Base-by-base conservation (phyloP, 2,113 vertebrate species). In the Recurvirostra avosetta region DNA sequence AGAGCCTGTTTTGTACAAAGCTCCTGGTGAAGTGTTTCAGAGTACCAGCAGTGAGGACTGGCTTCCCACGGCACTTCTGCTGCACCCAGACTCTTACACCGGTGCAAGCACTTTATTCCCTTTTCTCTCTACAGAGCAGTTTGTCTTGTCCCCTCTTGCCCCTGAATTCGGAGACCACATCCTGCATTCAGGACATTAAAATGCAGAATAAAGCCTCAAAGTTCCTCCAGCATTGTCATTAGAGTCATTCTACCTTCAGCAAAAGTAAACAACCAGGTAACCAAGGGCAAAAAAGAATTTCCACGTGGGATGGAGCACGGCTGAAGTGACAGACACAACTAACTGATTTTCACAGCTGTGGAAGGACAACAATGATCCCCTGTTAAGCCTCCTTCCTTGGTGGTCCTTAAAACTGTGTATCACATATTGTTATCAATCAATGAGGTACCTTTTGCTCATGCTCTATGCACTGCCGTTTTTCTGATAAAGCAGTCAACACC, bases 41-140 rank as follows among this genome's bases (percentile, higher is more conserved):
- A 56, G 73, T 49, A 72, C 14, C 43, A 85, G 61, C 36, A 80
- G n/a, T 8, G 2, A 65, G 36, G 34, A 59, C 34, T 43, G n/a
- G 8, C 45, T 62, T 53, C 59, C 80, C 49, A 23, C 4, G 1
- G 72, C 40, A 47, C 40, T 68, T 55, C 26, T 49, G 27, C 75
- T 58, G 21, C 6, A 1, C 43, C 26, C 17, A 0, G 0, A 27
- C n/a, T 52, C 65, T 16, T 30, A 29, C 20, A 49, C 2, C 15
- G 38, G 5, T 1, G 41, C 5, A 5, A 81, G 27, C 15, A 12
- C 20, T 67, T 81, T 41, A 8, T 4, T 34, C 16, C 34, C 45
- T 45, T 50, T 68, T 45, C 34, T 52, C 68, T 65, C 40, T 68
- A 49, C 36, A 77, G 23, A 73, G 17, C 32, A 81, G 47, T 11